Evolutionary conservation across 1,140 invertebrate species (phyloP), one percentile per base, ranked within the genome.

Genomic region (Helicoverpa zea): DNA sequence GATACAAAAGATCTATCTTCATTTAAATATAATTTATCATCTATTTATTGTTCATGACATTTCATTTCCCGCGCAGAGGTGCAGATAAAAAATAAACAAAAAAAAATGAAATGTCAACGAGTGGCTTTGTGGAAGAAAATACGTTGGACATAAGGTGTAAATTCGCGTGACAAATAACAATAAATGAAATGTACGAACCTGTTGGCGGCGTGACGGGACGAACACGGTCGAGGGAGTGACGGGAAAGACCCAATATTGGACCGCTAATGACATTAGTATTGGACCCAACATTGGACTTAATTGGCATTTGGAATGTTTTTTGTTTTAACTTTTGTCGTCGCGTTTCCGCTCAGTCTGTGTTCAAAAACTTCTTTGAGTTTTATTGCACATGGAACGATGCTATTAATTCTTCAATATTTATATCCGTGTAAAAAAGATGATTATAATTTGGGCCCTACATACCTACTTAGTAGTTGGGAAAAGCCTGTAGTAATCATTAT

Each of bases 201-300:
- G 83, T 73, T 59, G 56, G 83, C 89, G 85, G 86, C 88, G 87
- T 86, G 84, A 88, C 86, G 86, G 87, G 80, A 85, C 89, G 88
- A 81, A 79, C 83, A 88, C 88, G 86, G 79, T 80, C 84, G 81
- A 82, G 81, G 88, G 85, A 92, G 89, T 90, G 89, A 91, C 87
- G 87, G 86, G 85, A 87, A 84, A 84, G 79, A 81, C 79, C 84
- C 82, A 81, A 83, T 58, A 79, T 84, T 88, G 85, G 84, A 54
- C 61, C 35, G 66, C 35, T 73, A 75, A 58, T 43, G 58, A 52
- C 58, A 51, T 64, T 78, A 70, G 68, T 76, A 63, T 85, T 87
- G 58, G 83, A 1, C 3, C 84, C 76, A 85, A 86, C 49, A 35
- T 87, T 85, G 52, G 77, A 10, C 43, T 23, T 63, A 35, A 56